phyloP scores from a whole-genome alignment of 2,888 invertebrate genomes.

The Maniola hyperantus region DNA sequence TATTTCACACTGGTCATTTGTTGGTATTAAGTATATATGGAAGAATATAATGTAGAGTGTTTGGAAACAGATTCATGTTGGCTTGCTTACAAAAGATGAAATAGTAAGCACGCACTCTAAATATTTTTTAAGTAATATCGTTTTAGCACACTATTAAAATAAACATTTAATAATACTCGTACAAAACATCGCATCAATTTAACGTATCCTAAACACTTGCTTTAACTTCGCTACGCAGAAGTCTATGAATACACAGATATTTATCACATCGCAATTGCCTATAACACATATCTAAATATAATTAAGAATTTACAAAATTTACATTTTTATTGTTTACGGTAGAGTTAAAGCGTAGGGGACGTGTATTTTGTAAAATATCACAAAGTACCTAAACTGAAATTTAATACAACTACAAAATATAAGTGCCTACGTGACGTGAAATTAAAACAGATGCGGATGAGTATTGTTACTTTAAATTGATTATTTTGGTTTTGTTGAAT shows the following conservation, averaged over 20 bases:
- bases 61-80: constrained; percentile 1
- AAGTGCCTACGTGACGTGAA: too few species aligned
- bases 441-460: too few species aligned
- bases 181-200: constrained; percentile 6
- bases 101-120: constrained; percentile 36
- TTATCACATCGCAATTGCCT: constrained; percentile 57
- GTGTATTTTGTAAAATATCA: background rate
- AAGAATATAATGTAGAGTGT: background rate
- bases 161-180: constrained; percentile 10
- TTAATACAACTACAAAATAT: background rate
- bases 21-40: constrained; percentile 36
- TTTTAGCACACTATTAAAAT: constrained; percentile 12
- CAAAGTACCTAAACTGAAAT: background rate
- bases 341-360: background rate
- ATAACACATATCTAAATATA: constrained; percentile 48
- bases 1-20: constrained; percentile 47
- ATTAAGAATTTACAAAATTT: constrained; percentile 49
- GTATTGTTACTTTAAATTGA: too few species aligned
- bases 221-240: constrained; percentile 41
- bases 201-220: constrained; percentile 36
- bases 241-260: constrained; percentile 48
- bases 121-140: constrained; percentile 19
- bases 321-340: constrained; percentile 32
- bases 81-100: constrained; percentile 21
- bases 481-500: too few species aligned